Evolutionary conservation across 2,113 vertebrate genomes (phyloP).

Genomic region (Periophthalmodon schlosseri): DNA sequence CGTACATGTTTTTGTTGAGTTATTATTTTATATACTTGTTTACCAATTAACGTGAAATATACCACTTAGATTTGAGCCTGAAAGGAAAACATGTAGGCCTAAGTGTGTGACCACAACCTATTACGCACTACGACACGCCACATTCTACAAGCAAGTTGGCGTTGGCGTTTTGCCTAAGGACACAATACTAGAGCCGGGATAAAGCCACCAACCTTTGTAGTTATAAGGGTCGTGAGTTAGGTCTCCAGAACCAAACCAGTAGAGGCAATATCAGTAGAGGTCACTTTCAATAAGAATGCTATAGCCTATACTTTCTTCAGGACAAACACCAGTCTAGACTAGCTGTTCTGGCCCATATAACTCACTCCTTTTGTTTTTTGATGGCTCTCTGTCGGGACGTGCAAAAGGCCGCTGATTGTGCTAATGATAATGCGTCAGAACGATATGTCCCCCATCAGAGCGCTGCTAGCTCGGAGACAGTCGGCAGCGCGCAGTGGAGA

Average conservation of each 20-base stretch:
- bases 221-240: too few species aligned
- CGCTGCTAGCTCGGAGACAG: slow-evolving; percentile 43
- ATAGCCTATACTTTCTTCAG: not conserved
- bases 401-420: slow-evolving; percentile 62
- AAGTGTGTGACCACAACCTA: too few species aligned
- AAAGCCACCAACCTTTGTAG: too few species aligned
- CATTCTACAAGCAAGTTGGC: too few species aligned
- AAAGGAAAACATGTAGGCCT: not conserved
- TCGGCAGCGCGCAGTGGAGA: slow-evolving; percentile 31
- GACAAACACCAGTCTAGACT: slow-evolving; percentile 22
- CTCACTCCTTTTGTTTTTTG: slow-evolving; percentile 51
- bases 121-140: not conserved
- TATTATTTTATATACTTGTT: too few species aligned
- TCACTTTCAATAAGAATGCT: not conserved
- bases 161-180: too few species aligned
- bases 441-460: slow-evolving; percentile 44
- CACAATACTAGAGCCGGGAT: too few species aligned
- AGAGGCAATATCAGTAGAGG: too few species aligned
- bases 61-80: too few species aligned
- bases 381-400: slow-evolving; percentile 52
- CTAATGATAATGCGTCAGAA: slow-evolving; percentile 68
- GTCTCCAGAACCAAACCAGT: too few species aligned
- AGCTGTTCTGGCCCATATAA: slow-evolving; percentile 39
- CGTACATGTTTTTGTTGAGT: too few species aligned
- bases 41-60: not conserved